A percentile compares a stretch with the other conserved stretches of the same genome.
phyloP scores from a whole-genome alignment of 2,113 vertebrate species.

The Labeo rohita region DNA sequence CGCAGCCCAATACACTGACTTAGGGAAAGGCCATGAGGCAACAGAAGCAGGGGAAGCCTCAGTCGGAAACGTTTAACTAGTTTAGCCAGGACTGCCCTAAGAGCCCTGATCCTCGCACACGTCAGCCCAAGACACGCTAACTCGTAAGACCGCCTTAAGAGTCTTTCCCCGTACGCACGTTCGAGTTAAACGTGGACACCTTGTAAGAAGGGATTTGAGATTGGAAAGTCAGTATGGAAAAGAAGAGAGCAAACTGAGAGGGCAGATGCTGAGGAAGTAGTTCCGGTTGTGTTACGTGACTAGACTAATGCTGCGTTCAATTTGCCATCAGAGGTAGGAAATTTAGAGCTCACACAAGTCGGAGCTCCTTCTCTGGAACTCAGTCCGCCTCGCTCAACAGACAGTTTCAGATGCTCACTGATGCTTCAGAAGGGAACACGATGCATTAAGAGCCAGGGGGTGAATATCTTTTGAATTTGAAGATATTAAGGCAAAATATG shows the following conservation, averaged over 20 bases:
- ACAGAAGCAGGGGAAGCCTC: conserved; percentile 27
- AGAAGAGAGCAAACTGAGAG: conserved; percentile 37
- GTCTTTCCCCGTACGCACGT: conserved; percentile 30
- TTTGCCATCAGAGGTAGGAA: no score
- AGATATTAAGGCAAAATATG: no score
- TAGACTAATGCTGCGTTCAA: not conserved
- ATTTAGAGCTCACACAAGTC: no score
- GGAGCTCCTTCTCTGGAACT: no score
- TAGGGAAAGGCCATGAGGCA: conserved; percentile 37
- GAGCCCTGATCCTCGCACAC: conserved; percentile 41
- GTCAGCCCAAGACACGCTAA: conserved; percentile 38
- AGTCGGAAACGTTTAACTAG: conserved; percentile 54
- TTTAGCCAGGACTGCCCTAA: conserved; percentile 57
- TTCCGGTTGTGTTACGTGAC: conserved; percentile 13
- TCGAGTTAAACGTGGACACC: conserved; percentile 30
- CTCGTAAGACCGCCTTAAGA: conserved; percentile 39
- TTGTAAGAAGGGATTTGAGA: conserved; percentile 50
- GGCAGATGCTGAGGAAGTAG: conserved; percentile 35
- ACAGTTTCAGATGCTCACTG: no score
- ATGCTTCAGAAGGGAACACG: no score
- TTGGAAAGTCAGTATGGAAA: conserved; percentile 41
- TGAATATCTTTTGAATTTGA: no score
- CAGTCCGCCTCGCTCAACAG: no score
- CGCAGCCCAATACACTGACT: conserved; percentile 21
- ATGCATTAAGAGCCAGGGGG: no score